Percentiles rank a stretch among this genome's conserved stretches.
These are phyloP conservation scores for Carduelis carduelis DNA, from an alignment of 2,797 vertebrate genomes.

Conservation along the genomic window DNA sequence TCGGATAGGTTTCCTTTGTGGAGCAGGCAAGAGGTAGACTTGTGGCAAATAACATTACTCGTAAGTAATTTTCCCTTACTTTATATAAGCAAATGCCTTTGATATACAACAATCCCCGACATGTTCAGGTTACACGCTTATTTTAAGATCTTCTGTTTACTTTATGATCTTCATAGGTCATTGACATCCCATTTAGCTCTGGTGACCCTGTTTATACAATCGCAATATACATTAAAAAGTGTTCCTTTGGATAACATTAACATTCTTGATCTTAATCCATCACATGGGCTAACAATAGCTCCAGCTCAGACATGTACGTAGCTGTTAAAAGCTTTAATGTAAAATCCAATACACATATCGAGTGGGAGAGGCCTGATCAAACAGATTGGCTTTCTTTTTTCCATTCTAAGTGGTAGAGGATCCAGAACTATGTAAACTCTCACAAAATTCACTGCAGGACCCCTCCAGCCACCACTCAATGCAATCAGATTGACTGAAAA, in stretches of 20 bases:
- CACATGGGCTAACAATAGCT: conserved; percentile 83
- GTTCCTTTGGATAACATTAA: conserved; percentile 85
- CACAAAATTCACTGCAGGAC: not conserved
- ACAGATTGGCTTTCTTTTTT: conserved; percentile 78
- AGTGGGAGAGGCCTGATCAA: conserved; percentile 79
- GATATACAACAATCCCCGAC: conserved; percentile 72
- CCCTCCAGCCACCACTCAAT: not conserved
- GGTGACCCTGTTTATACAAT: conserved; percentile 85
- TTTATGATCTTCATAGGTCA: conserved; percentile 84
- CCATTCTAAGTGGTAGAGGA: conserved; percentile 71
- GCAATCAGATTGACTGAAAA: not conserved
- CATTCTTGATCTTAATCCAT: conserved; percentile 86
- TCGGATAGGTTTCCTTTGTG: conserved; percentile 36
- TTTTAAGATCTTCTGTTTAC: conserved; percentile 89
- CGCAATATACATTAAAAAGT: conserved; percentile 86
- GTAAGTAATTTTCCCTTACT: conserved; percentile 76
- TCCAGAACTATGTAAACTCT: conserved; percentile 74
- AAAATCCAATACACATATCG: conserved; percentile 75
- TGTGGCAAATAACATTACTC: conserved; percentile 69
- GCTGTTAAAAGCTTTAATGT: conserved; percentile 83
- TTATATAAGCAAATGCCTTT: conserved; percentile 79
- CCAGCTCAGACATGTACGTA: conserved; percentile 75
- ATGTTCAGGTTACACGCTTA: conserved; percentile 82
- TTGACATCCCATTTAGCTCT: conserved; percentile 86
- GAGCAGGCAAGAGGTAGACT: conserved; percentile 58